phyloP scores from a whole-genome alignment of 2,113 vertebrate genomes.

The Sapajus apella region DNA sequence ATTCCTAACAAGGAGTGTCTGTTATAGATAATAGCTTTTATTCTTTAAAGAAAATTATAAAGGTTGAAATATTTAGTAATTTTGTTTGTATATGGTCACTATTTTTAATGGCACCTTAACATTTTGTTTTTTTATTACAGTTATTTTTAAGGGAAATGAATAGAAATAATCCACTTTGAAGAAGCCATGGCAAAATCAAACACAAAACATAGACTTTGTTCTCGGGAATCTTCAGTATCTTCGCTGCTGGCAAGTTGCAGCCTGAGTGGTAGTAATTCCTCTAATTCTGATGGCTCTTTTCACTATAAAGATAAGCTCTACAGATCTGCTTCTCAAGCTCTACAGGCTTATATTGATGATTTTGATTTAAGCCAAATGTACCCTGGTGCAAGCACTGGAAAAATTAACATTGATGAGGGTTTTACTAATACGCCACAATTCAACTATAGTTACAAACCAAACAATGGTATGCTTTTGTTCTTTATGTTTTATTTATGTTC shows the following conservation, averaged over 20 bases:
- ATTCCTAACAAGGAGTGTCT: not conserved
- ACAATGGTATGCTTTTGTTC: conserved; percentile 66
- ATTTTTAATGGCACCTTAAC: conserved; percentile 18
- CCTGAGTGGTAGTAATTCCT: conserved; percentile 66
- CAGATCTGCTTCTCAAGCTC: conserved; percentile 89
- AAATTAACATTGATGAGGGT: conserved; percentile 66
- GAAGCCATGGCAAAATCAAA: conserved; percentile 75
- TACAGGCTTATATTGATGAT: conserved; percentile 94
- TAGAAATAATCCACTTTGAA: conserved; percentile 49
- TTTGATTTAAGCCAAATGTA: conserved; percentile 83
- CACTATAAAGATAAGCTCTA: conserved; percentile 88
- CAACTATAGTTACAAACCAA: not conserved
- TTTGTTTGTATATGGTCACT: not conserved
- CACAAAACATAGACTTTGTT: conserved; percentile 65
- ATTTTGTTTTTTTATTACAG: conserved; percentile 50
- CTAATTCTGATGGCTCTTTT: conserved; percentile 72
- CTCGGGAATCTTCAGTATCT: conserved; percentile 88
- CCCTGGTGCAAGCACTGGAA: conserved; percentile 66
- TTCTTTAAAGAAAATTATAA: conserved; percentile 4
- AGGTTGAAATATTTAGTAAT: not conserved
- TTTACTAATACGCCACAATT: not conserved
- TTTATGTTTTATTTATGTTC: not conserved
- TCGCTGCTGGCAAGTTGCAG: conserved; percentile 87
- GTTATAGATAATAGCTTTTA: conserved; percentile 12
- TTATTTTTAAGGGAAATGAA: conserved; percentile 64